These are phyloP conservation scores for Pseudopleuronectes americanus DNA, from an alignment of 2,797 vertebrate species.

Conservation along the genomic window DNA sequence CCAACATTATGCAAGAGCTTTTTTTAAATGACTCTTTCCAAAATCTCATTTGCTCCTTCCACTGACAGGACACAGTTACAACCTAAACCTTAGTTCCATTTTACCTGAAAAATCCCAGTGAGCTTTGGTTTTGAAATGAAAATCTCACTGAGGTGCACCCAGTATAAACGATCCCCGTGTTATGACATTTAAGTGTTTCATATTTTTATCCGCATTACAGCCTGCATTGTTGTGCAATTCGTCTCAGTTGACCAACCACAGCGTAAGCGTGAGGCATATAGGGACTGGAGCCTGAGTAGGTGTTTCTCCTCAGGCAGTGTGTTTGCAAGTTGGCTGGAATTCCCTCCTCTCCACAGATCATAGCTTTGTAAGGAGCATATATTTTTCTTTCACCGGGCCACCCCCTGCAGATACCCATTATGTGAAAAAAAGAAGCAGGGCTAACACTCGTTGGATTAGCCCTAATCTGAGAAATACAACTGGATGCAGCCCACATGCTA, in stretches of 20 bases:
- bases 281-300: slow-evolving; percentile 69
- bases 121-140: slow-evolving; percentile 35
- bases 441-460: slow-evolving; percentile 64
- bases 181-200: slow-evolving; percentile 62
- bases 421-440: slow-evolving; percentile 35
- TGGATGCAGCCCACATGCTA: slow-evolving; percentile 52
- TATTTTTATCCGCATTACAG: slow-evolving; percentile 57
- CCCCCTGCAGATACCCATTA: slow-evolving; percentile 58
- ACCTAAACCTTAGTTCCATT: background rate
- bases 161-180: slow-evolving; percentile 52
- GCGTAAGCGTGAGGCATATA: slow-evolving; percentile 52
- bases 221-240: slow-evolving; percentile 70
- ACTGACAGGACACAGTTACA: background rate
- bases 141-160: slow-evolving; percentile 7
- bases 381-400: slow-evolving; percentile 49
- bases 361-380: slow-evolving; percentile 50
- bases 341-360: slow-evolving; percentile 57
- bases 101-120: background rate
- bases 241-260: slow-evolving; percentile 64
- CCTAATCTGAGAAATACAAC: slow-evolving; percentile 64
- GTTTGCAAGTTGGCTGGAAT: slow-evolving; percentile 63
- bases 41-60: slow-evolving; percentile 18
- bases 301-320: slow-evolving; percentile 71
- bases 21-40: slow-evolving; percentile 9
- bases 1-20: slow-evolving; percentile 4